Evolutionary conservation across 1,140 invertebrate genomes (phyloP), one percentile per base, ranked within the genome.

Genomic region (Drosophila triauraria): DNA sequence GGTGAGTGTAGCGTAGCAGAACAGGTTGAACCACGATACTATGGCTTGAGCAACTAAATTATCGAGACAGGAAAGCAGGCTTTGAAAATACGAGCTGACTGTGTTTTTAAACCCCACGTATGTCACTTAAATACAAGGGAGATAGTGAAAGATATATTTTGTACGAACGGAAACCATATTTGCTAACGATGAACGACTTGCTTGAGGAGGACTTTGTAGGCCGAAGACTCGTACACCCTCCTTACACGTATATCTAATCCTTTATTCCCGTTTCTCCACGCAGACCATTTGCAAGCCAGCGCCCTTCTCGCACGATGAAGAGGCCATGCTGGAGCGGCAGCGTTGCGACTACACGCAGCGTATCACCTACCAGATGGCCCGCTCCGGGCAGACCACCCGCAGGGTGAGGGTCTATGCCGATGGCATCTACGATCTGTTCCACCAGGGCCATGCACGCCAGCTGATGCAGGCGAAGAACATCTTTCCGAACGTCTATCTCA

Each of bases 401-500:
- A 95, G 95, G 76, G 95, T 99, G 56, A 94, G 99, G 77, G 97
- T 99, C 4, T 99, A 99, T 93, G 98, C 98, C 8, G 99, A 99
- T 94, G 99, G 99, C 59, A 99, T 99, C 87, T 99, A 99, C 93
- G 99, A 99, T 94, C 70, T 93, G 44, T 99, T 99, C 93, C 98
- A 99, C 93, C 98, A 99, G 93, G 99, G 99, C 1, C 99, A 99
- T 94, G 99, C 99, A 27, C 94, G 98, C 56, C 99, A 99, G 92
- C 94, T 99, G 38, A 97, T 99, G 96, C 99, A 99, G 94, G 99
- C 98, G 17, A 99, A 99, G 94, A 98, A 97, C 92, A 95, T 98
- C 42, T 99, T 99, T 93, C 98, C 98, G 56, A 99, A 99, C 93
- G 97, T 99, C 30, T 99, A 99, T 94, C 96, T 99, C 10, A 99